These are phyloP conservation scores for Chionoecetes opilio DNA, from an alignment of 1,140 invertebrate genomes.

Conservation along the genomic window DNA sequence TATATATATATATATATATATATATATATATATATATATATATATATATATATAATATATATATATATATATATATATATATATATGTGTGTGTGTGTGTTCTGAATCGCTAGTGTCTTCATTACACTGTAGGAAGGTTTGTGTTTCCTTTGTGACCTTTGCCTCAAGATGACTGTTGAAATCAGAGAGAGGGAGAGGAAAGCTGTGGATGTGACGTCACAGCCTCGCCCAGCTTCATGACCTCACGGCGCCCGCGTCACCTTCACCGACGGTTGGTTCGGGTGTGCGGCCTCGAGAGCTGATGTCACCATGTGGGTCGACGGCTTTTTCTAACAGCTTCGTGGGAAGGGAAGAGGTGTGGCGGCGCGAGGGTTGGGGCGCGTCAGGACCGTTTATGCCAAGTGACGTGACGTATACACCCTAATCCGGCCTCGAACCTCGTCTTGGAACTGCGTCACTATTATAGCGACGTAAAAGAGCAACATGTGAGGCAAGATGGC, in stretches of 20 bases:
- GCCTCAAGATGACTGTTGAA: constrained; percentile 5
- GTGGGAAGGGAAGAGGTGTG: constrained; percentile 24
- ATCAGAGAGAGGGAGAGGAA: constrained; percentile 6
- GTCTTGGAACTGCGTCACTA: not conserved
- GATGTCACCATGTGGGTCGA: not conserved
- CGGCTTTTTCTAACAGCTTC: not conserved
- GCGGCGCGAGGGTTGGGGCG: not conserved
- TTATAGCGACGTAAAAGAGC: not conserved
- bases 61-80: not conserved
- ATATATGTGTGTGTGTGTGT: not conserved
- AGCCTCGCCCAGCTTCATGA: constrained; percentile 24
- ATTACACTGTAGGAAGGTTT: not conserved
- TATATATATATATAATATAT: not conserved
- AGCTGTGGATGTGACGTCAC: constrained; percentile 35
- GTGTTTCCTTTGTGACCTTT: not conserved
- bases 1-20: not conserved
- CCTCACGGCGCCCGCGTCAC: constrained; percentile 38
- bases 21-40: not conserved
- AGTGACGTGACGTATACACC: not conserved
- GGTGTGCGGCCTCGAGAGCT: not conserved
- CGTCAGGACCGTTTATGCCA: not conserved
- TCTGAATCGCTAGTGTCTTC: not conserved
- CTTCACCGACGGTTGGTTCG: constrained; percentile 24
- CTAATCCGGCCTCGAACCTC: not conserved
- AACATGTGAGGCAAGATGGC: not conserved